Evolutionary conservation across 2,888 invertebrate genomes (phyloP).

Genomic region (Elgonia sp.): DNA sequence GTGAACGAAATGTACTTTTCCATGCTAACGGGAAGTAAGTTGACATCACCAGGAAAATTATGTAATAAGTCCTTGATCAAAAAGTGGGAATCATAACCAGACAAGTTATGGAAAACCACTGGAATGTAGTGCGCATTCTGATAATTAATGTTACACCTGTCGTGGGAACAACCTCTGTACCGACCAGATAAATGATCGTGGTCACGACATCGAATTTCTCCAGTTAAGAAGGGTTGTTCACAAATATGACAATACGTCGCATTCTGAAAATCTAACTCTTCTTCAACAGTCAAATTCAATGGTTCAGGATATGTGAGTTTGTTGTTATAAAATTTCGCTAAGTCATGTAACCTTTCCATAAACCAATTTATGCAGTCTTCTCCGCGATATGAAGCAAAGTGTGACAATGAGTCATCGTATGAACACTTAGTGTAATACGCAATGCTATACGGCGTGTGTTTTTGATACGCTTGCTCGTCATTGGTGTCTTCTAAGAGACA

Average conservation of each 20-base stretch:
- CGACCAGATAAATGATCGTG: slow-evolving; percentile 17
- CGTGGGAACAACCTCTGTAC: slow-evolving; percentile 20
- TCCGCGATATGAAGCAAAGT: slow-evolving; percentile 29
- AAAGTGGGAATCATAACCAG: neutral
- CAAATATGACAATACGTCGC: slow-evolving; percentile 43
- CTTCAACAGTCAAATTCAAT: neutral
- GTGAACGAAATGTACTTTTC: slow-evolving; percentile 4
- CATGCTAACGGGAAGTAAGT: neutral
- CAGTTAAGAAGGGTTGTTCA: slow-evolving; percentile 17
- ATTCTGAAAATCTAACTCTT: no score
- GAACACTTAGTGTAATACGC: slow-evolving; percentile 33
- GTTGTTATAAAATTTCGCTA: slow-evolving; percentile 11
- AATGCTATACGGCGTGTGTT: slow-evolving; percentile 33
- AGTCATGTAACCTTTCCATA: slow-evolving; percentile 17
- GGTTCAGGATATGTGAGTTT: slow-evolving; percentile 11
- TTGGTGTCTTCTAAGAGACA: slow-evolving; percentile 37
- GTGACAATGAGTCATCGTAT: slow-evolving; percentile 25
- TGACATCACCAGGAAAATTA: neutral
- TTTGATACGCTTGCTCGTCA: slow-evolving; percentile 30
- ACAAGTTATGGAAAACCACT: slow-evolving; percentile 37
- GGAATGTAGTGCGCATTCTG: slow-evolving; percentile 28
- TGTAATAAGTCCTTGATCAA: neutral
- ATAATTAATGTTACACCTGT: slow-evolving; percentile 41
- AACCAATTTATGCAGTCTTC: slow-evolving; percentile 31
- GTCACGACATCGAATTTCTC: slow-evolving; percentile 12